phyloP scores from a whole-genome alignment of 2,797 vertebrate species.

The Xenopus petersii region DNA sequence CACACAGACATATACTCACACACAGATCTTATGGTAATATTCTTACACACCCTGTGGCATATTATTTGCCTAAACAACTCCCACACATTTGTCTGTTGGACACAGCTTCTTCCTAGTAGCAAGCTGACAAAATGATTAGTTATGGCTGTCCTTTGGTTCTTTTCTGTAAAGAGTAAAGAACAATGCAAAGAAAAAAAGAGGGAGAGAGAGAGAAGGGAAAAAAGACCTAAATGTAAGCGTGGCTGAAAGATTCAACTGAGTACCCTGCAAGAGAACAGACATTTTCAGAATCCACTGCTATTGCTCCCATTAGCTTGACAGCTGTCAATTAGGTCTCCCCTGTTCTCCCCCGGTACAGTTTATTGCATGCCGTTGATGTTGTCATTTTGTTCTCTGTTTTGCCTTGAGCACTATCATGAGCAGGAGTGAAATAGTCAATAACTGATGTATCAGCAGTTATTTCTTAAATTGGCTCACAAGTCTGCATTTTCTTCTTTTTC shows the following conservation, averaged over 20 bases:
- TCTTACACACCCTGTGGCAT: constrained; percentile 56
- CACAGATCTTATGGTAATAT: constrained; percentile 47
- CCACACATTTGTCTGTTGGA: constrained; percentile 65
- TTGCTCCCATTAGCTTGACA: constrained; percentile 93
- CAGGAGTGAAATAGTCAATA: constrained; percentile 90
- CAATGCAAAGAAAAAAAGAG: constrained; percentile 56
- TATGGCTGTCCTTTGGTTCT: constrained; percentile 76
- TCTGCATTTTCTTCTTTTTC: constrained; percentile 77
- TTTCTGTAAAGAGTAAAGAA: constrained; percentile 58
- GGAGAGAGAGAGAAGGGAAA: constrained; percentile 54
- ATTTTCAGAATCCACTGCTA: constrained; percentile 86
- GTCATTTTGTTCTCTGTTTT: constrained; percentile 93
- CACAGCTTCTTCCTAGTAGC: constrained; percentile 76
- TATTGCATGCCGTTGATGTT: constrained; percentile 93
- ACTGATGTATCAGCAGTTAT: constrained; percentile 97
- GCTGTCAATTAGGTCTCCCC: constrained; percentile 94
- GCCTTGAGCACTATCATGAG: constrained; percentile 92
- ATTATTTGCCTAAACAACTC: constrained; percentile 63
- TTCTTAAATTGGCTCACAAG: constrained; percentile 94
- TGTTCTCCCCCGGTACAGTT: constrained; percentile 90
- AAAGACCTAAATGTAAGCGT: constrained; percentile 59
- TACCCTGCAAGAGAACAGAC: constrained; percentile 79
- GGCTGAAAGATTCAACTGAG: constrained; percentile 66
- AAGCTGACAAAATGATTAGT: constrained; percentile 81
- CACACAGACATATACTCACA: no score